Conservation (phyloP, 2,888 invertebrate genomes). For the Rhagophthalmus giganteus region DNA sequence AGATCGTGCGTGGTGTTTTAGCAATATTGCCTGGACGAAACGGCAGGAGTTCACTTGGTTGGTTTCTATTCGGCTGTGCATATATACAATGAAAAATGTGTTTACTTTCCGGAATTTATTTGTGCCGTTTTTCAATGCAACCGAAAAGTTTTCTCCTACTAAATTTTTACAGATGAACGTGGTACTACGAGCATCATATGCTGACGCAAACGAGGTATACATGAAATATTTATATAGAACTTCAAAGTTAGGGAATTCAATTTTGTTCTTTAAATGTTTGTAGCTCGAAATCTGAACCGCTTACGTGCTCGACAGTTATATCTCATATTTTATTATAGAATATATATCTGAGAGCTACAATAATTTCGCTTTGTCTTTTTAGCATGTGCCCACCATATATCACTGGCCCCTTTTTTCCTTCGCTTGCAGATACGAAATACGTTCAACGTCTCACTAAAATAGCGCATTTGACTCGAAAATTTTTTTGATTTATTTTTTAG, state of each 20-base stretch:
- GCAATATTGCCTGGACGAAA: slow-evolving; percentile 36
- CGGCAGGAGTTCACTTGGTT: slow-evolving; percentile 35
- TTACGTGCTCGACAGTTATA: slow-evolving; percentile 35
- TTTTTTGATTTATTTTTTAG: slow-evolving; percentile 16
- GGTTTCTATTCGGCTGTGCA: slow-evolving; percentile 37
- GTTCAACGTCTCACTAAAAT: slow-evolving; percentile 19
- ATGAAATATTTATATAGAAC: slow-evolving; percentile 39
- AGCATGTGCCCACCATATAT: slow-evolving; percentile 35
- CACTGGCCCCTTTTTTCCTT: slow-evolving; percentile 27
- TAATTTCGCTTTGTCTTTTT: slow-evolving; percentile 39
- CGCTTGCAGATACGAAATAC: slow-evolving; percentile 26
- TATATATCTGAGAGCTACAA: slow-evolving; percentile 33
- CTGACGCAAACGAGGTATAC: slow-evolving; percentile 37
- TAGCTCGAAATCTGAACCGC: slow-evolving; percentile 35
- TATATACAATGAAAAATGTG: slow-evolving; percentile 41
- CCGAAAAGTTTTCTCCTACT: slow-evolving; percentile 28
- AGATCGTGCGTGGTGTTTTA: slow-evolving; percentile 33
- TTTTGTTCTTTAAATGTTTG: slow-evolving; percentile 38
- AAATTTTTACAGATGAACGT: slow-evolving; percentile 33
- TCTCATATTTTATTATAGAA: slow-evolving; percentile 37
- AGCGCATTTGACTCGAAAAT: slow-evolving; percentile 20
- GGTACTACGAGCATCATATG: slow-evolving; percentile 35
- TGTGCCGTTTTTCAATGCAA: slow-evolving; percentile 19
- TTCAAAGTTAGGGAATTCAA: slow-evolving; percentile 39
- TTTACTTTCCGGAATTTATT: slow-evolving; percentile 37